Percentiles rank a stretch among this genome's conserved stretches.
phyloP scores from a whole-genome alignment of 2,113 vertebrate genomes.

The Xenotilapia longispinis region DNA sequence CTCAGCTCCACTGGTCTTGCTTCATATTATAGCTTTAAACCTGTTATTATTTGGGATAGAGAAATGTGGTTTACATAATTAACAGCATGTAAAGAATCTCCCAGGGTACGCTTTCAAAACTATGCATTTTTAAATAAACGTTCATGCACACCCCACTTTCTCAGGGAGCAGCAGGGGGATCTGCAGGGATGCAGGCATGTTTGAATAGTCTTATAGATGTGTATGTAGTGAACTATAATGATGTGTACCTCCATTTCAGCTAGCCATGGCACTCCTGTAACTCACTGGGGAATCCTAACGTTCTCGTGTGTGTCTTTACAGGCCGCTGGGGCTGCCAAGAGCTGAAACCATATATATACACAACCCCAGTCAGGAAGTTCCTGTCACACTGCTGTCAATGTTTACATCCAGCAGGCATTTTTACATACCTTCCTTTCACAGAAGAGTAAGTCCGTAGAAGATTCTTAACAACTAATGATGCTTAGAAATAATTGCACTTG shows the following conservation, averaged over 20 bases:
- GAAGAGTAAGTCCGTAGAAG: slow-evolving; percentile 78
- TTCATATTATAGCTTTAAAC: not conserved
- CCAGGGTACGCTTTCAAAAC: not conserved
- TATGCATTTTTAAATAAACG: not conserved
- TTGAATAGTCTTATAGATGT: not conserved
- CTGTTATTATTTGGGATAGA: not conserved
- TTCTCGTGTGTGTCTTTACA: slow-evolving; percentile 42
- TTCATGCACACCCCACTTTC: not conserved
- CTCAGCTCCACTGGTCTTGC: not conserved
- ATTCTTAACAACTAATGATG: not conserved
- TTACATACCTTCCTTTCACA: slow-evolving; percentile 90
- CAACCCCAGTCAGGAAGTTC: slow-evolving; percentile 89
- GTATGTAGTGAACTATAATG: not conserved
- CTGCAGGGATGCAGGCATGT: not conserved
- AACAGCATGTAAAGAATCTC: not conserved
- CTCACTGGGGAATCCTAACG: not conserved
- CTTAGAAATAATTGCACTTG: not conserved
- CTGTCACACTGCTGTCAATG: slow-evolving; percentile 90
- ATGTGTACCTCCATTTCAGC: not conserved
- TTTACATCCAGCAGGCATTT: slow-evolving; percentile 92
- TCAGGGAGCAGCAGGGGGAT: not conserved
- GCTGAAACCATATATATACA: slow-evolving; percentile 88
- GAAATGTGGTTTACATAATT: not conserved
- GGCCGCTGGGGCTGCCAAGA: slow-evolving; percentile 85
- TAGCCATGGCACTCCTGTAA: not conserved